These are phyloP conservation scores for Orchesellides sinensis DNA, from an alignment of 2,888 invertebrate genomes.

Conservation along the genomic window DNA sequence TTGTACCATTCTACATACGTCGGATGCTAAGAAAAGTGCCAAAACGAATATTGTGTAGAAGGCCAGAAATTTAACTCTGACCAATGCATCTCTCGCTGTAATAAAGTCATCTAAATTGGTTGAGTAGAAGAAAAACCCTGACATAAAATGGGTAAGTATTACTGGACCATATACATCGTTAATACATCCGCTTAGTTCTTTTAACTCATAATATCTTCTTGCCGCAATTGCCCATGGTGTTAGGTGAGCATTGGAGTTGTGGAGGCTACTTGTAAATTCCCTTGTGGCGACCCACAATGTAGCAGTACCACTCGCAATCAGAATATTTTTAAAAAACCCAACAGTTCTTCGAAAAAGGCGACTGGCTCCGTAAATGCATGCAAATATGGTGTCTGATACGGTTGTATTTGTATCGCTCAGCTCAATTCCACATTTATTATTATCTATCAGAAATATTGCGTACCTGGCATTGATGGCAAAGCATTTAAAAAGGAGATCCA, in stretches of 20 bases:
- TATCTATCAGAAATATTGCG: too few species aligned
- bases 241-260: constrained; percentile 45
- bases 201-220: too few species aligned
- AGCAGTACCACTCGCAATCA: constrained; percentile 30
- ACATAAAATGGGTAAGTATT: constrained; percentile 47
- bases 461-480: too few species aligned
- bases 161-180: constrained; percentile 55
- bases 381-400: too few species aligned
- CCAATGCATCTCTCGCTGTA: constrained; percentile 36
- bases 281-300: constrained; percentile 37
- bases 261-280: too few species aligned
- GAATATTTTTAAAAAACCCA: too few species aligned
- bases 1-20: constrained; percentile 40
- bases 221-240: too few species aligned
- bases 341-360: too few species aligned
- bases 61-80: constrained; percentile 35
- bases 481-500: too few species aligned
- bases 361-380: too few species aligned
- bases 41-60: constrained; percentile 42
- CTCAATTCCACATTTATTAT: too few species aligned
- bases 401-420: too few species aligned
- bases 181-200: constrained; percentile 36
- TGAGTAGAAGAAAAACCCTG: constrained; percentile 51
- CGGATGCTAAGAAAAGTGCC: constrained; percentile 34
- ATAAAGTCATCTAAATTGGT: constrained; percentile 51